Percentiles rank a stretch among this genome's conserved stretches.
Conservation (phyloP, 2,888 invertebrate genomes). For the Amblyjoppa fuscipennis region DNA sequence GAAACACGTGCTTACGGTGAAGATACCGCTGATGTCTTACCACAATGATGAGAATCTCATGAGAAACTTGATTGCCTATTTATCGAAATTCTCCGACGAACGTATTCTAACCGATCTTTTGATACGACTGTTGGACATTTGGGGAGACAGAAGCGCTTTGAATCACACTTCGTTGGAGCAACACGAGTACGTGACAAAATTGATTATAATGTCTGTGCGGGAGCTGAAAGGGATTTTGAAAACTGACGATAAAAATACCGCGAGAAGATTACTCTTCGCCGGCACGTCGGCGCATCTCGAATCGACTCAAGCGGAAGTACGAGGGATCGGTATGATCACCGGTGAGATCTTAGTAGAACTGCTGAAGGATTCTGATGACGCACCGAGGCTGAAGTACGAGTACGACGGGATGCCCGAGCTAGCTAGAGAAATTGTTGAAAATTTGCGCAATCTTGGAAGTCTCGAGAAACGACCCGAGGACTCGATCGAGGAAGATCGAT, state of each 20-base stretch:
- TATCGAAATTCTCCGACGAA: slow-evolving; percentile 84
- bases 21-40: slow-evolving; percentile 87
- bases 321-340: slow-evolving; percentile 91
- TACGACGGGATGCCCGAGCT: slow-evolving; percentile 87
- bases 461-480: slow-evolving; percentile 2
- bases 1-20: slow-evolving; percentile 89
- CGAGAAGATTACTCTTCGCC: slow-evolving; percentile 87
- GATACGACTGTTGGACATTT: slow-evolving; percentile 88
- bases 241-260: slow-evolving; percentile 77
- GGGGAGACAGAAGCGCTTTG: slow-evolving; percentile 89
- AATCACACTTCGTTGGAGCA: slow-evolving; percentile 89
- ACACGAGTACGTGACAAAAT: slow-evolving; percentile 90
- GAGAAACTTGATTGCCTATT: slow-evolving; percentile 88
- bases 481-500: slow-evolving; percentile 9
- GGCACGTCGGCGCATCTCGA: slow-evolving; percentile 91
- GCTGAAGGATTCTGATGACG: slow-evolving; percentile 84
- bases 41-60: slow-evolving; percentile 86
- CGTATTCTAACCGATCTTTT: slow-evolving; percentile 85
- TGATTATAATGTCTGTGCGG: slow-evolving; percentile 88
- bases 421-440: slow-evolving; percentile 86
- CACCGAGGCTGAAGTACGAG: slow-evolving; percentile 89
- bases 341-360: slow-evolving; percentile 89
- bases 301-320: slow-evolving; percentile 87
- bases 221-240: slow-evolving; percentile 82
- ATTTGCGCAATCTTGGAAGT: slow-evolving; percentile 81